A percentile compares a stretch with the other conserved stretches of the same genome.
phyloP scores from a whole-genome alignment of 1,140 invertebrate species.

The Rhysida immarginata region DNA sequence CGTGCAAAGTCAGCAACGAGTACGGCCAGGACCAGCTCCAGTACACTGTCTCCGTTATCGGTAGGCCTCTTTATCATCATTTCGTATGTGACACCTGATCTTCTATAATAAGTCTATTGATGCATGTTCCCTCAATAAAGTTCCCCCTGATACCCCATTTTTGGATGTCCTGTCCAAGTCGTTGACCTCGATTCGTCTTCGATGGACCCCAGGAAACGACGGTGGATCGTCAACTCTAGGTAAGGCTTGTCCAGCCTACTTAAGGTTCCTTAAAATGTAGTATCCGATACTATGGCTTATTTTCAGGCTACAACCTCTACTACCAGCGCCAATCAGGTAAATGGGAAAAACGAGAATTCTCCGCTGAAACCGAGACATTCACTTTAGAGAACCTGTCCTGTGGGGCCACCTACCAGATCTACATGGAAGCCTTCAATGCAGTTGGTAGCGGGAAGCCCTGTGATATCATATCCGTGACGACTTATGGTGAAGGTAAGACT shows the following conservation, averaged over 20 bases:
- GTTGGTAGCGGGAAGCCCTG: neutral
- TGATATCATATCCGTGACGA: neutral
- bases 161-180: neutral
- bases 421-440: neutral
- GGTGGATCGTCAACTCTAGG: neutral
- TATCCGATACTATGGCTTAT: neutral
- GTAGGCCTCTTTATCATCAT: no score
- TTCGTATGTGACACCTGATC: no score
- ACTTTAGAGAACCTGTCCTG: no score
- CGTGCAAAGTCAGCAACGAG: no score
- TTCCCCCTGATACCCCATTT: neutral
- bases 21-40: no score
- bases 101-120: no score
- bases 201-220: neutral
- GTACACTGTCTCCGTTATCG: no score
- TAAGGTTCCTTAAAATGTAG: neutral
- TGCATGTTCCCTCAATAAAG: no score
- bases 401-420: neutral
- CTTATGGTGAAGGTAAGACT: neutral
- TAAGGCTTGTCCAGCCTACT: neutral
- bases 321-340: neutral
- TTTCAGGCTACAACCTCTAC: neutral
- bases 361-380: neutral
- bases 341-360: neutral
- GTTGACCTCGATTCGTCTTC: neutral